phyloP scores from a whole-genome alignment of 2,797 vertebrate species.

The Buphagus erythrorhynchus region DNA sequence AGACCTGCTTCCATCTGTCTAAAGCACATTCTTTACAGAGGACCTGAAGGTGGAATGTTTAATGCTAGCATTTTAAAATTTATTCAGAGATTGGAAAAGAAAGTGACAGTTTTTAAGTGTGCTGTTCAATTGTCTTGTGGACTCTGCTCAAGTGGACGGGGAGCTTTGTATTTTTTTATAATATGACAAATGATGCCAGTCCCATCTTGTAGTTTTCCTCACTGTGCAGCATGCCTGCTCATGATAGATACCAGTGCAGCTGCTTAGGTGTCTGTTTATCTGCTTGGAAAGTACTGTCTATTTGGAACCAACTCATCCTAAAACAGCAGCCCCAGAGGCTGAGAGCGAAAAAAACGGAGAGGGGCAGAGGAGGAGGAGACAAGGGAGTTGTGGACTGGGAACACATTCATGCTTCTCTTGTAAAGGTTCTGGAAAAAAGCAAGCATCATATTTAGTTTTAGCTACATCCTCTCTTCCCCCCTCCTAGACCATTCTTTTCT shows the following conservation, averaged over 20 bases:
- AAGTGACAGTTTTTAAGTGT: not conserved
- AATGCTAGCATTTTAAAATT: not conserved
- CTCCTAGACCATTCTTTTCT: not conserved
- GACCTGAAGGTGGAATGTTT: not conserved
- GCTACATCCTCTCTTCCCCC: not conserved
- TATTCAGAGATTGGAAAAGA: not conserved
- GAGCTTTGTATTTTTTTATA: not conserved
- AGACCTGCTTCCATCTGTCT: slow-evolving; percentile 8
- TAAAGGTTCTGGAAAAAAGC: slow-evolving; percentile 20
- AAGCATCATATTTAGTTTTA: not conserved
- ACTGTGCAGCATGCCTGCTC: slow-evolving; percentile 35
- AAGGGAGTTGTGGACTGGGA: slow-evolving; percentile 4
- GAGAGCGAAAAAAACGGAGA: not conserved
- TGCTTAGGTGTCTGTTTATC: slow-evolving; percentile 62
- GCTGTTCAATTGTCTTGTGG: slow-evolving; percentile 6
- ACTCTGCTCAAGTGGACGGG: not conserved
- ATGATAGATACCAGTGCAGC: slow-evolving; percentile 60
- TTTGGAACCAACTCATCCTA: slow-evolving; percentile 62
- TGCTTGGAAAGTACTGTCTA: slow-evolving; percentile 36
- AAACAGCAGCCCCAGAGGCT: slow-evolving; percentile 16
- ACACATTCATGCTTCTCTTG: not conserved
- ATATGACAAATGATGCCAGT: slow-evolving; percentile 53
- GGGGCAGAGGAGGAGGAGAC: not conserved
- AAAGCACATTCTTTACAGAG: not conserved
- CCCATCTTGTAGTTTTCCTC: slow-evolving; percentile 46